Evolutionary conservation across 1,140 invertebrate genomes (phyloP).

Genomic region (Drosophila albomicans): DNA sequence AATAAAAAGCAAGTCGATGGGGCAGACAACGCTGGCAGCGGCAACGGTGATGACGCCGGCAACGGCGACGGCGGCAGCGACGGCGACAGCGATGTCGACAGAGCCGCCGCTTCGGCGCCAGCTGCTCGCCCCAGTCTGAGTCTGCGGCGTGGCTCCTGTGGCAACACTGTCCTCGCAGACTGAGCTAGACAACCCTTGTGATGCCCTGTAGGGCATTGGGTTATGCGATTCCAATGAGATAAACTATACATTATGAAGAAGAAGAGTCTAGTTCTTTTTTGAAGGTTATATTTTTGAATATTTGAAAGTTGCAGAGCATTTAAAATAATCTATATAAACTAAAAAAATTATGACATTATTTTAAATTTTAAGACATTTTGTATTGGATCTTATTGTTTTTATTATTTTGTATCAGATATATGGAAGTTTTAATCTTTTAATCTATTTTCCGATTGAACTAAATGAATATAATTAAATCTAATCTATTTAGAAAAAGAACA

Average conservation of each 20-base stretch:
- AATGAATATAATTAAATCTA: no score
- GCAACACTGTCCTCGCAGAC: slow-evolving; percentile 35
- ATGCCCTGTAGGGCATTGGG: slow-evolving; percentile 51
- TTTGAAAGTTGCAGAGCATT: no score
- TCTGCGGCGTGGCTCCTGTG: slow-evolving; percentile 51
- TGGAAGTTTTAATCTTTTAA: no score
- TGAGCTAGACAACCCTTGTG: slow-evolving; percentile 12
- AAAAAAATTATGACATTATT: no score
- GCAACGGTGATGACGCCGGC: neutral
- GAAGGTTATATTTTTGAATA: neutral
- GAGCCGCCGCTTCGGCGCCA: slow-evolving; percentile 64
- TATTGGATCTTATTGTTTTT: no score
- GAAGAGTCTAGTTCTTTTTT: neutral
- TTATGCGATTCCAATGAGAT: slow-evolving; percentile 25
- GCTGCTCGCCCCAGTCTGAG: slow-evolving; percentile 17
- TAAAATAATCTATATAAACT: no score
- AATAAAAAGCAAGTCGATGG: slow-evolving; percentile 65
- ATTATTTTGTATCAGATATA: no score
- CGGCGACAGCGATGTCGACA: slow-evolving; percentile 26
- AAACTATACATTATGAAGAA: neutral
- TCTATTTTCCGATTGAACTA: no score
- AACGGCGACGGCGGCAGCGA: slow-evolving; percentile 11
- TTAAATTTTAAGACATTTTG: no score
- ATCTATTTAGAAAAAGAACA: no score
- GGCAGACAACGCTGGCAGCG: slow-evolving; percentile 37